phyloP scores from a whole-genome alignment of 2,113 vertebrate genomes.

The Rhinichthys klamathensis region DNA sequence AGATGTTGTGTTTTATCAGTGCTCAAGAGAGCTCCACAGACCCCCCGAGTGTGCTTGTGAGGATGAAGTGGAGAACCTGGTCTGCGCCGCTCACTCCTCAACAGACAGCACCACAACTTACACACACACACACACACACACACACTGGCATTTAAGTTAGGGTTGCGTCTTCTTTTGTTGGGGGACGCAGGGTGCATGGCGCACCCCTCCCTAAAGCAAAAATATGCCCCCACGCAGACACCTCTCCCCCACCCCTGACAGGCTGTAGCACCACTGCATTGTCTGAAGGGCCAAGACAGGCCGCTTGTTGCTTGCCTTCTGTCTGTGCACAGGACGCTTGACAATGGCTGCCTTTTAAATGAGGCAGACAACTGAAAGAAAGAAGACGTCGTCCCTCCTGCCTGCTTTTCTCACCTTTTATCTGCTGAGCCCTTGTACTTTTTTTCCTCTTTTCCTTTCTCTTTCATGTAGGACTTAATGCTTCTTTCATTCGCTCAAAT shows the following conservation, averaged over 20 bases:
- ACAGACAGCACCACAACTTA: slow-evolving; percentile 55
- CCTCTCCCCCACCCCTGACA: slow-evolving; percentile 30
- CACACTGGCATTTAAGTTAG: slow-evolving; percentile 73
- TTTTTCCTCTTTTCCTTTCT: slow-evolving; percentile 21
- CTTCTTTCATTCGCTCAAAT: slow-evolving; percentile 60
- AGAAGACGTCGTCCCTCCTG: slow-evolving; percentile 35
- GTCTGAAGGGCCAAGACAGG: slow-evolving; percentile 67
- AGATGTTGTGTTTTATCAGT: slow-evolving; percentile 68
- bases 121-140: not conserved
- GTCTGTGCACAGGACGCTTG: slow-evolving; percentile 71
- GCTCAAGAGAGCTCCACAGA: slow-evolving; percentile 62
- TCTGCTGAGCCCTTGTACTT: slow-evolving; percentile 44
- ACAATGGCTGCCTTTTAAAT: slow-evolving; percentile 77
- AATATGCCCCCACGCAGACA: slow-evolving; percentile 42
- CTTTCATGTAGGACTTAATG: slow-evolving; percentile 38
- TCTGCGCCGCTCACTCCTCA: slow-evolving; percentile 50
- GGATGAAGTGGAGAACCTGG: slow-evolving; percentile 50
- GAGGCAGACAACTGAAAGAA: slow-evolving; percentile 71
- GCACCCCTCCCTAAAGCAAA: slow-evolving; percentile 58
- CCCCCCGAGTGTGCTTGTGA: slow-evolving; percentile 67
- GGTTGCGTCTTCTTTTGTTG: slow-evolving; percentile 77
- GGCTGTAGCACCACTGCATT: slow-evolving; percentile 76
- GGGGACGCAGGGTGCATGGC: slow-evolving; percentile 61
- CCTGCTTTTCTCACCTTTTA: slow-evolving; percentile 52
- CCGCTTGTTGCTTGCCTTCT: slow-evolving; percentile 81